Evolutionary conservation across 1,140 invertebrate genomes (phyloP).

Genomic region (Cataglyphis hispanica): DNA sequence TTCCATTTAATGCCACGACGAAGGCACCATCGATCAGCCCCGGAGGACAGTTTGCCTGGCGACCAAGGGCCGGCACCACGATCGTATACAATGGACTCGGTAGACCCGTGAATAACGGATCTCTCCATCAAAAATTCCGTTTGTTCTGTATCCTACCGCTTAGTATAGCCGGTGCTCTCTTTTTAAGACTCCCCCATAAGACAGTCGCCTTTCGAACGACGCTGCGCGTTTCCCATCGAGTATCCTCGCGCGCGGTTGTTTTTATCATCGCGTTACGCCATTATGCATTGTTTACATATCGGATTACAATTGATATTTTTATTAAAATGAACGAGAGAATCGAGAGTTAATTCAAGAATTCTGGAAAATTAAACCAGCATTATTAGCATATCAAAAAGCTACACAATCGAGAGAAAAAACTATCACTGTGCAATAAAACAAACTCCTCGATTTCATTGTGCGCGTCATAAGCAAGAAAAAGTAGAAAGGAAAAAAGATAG

Average conservation of each 20-base stretch:
- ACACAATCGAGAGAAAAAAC: neutral
- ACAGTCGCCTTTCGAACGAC: neutral
- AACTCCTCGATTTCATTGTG: neutral
- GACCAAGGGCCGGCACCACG: constrained; percentile 57
- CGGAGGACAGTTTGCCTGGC: constrained; percentile 69
- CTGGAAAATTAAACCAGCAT: neutral
- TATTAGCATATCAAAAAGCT: neutral
- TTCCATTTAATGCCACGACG: constrained; percentile 36
- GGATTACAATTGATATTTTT: too few species aligned
- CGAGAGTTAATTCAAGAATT: neutral
- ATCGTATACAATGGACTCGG: constrained; percentile 78
- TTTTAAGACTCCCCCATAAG: constrained; percentile 20
- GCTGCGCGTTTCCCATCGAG: neutral
- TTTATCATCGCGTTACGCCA: constrained; percentile 5
- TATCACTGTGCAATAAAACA: neutral
- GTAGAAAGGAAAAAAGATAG: neutral
- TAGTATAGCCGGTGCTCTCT: constrained; percentile 48
- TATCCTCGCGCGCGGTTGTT: constrained; percentile 16
- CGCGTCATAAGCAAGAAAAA: neutral
- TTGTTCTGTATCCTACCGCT: constrained; percentile 71
- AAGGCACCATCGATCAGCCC: constrained; percentile 71
- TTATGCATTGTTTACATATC: neutral
- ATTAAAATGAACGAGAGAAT: neutral
- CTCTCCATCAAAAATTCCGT: constrained; percentile 82
- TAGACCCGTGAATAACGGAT: constrained; percentile 80